Base-by-base conservation (phyloP, 2,797 vertebrate genomes). In the Cyprinella venusta region DNA sequence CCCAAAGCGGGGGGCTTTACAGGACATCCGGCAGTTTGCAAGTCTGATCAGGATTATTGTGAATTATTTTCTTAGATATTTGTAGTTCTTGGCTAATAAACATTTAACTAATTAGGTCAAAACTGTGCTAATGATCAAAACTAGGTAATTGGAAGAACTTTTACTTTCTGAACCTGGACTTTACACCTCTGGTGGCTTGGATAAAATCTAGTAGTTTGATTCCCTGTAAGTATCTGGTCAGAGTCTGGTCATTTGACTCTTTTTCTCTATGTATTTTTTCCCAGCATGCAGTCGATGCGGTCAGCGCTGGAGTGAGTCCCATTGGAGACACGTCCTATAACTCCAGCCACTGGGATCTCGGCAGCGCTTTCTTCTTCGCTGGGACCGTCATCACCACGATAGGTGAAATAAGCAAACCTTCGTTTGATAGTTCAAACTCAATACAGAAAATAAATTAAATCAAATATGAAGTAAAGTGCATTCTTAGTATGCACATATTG, bases 301-400 rank as follows among this genome's bases (percentile, higher is more conserved):
- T 97, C 86, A 97, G 94, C 0, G 96, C 96, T 6, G 98, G 97
- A 86, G 98, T 99, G 89, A 99, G 96, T 91, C 98, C 98, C 0
- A 89, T 98, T 36, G 97, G 96, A 91, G 94, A 96, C 90, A 95
- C 94, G 0, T 95, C 96, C 68, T 94, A 96, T 89, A 97, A 94
- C 87, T 98, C 95, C 92, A 99, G 97, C 85, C 95, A 98, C 86
- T 99, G 98, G 98, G 98, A 99, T 89, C 94, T 98, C 1, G 96
- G 96, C 92, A 98, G 98, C 90, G 96, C 98, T 91, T 99, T 99
- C 94, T 99, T 99, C 94, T 99, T 99, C 70, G 98, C 98, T 81
- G 98, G 98, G 88, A 99, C 98, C 0, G 96, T 99, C 92, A 99
- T 99, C 90, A 99, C 98, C 72, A 99, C 98, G 15, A 99, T 99